Evolutionary conservation across 2,113 vertebrate species (phyloP).

Genomic region (Protobothrops flavoviridis): DNA sequence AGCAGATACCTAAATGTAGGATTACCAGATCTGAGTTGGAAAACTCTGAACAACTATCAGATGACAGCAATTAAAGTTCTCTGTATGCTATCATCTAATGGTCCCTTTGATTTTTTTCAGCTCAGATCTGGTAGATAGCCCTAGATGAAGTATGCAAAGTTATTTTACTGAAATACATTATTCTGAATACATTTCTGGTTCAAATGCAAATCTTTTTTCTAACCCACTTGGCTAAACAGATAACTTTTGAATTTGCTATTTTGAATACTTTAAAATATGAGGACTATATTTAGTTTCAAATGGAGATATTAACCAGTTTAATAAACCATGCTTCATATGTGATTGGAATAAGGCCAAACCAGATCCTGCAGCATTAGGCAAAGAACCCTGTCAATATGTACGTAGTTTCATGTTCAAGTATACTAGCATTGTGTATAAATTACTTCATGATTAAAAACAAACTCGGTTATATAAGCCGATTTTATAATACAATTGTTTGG

Average conservation of each 20-base stretch:
- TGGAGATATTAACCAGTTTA: not conserved
- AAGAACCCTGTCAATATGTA: not conserved
- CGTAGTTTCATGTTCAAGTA: not conserved
- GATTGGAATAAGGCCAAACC: not conserved
- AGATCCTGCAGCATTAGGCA: not conserved
- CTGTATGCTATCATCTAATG: not conserved
- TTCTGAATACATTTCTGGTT: not conserved
- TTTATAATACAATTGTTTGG: not conserved
- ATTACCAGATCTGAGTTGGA: not conserved
- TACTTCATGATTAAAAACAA: not conserved
- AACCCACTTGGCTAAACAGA: not conserved
- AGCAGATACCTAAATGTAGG: not conserved
- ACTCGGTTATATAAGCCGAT: not conserved
- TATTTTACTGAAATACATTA: not conserved
- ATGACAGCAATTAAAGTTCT: not conserved
- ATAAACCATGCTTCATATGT: not conserved
- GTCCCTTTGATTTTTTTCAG: not conserved
- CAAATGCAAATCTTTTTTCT: not conserved
- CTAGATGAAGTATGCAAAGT: not conserved
- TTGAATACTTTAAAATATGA: not conserved
- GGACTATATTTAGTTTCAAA: not conserved
- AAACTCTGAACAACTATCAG: not conserved
- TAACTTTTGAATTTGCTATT: not conserved
- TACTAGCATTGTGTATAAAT: not conserved
- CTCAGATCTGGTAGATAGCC: not conserved